These are phyloP conservation scores for Orthonevra nobilis DNA, from an alignment of 2,888 invertebrate species.

Conservation along the genomic window DNA sequence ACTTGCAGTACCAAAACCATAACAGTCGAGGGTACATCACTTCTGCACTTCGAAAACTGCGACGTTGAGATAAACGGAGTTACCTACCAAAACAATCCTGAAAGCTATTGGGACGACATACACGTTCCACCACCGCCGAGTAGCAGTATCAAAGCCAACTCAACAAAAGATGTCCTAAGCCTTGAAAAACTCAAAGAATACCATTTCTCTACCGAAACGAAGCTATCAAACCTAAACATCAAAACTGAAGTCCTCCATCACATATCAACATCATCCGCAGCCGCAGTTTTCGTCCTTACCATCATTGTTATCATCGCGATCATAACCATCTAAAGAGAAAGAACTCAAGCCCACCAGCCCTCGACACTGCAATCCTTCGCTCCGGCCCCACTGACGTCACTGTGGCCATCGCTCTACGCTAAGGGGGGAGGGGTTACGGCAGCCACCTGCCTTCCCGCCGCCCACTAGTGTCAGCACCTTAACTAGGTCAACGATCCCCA, in stretches of 20 bases:
- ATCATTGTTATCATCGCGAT: conserved; percentile 3
- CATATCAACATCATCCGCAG: not conserved
- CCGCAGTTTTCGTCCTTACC: not conserved
- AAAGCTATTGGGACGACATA: conserved; percentile 16
- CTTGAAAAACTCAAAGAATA: conserved; percentile 21
- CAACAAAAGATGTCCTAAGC: conserved; percentile 7
- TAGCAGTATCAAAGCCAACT: conserved; percentile 2
- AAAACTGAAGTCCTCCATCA: not conserved
- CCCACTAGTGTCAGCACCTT: no score
- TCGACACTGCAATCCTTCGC: conserved; percentile 7
- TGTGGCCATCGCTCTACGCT: conserved; percentile 16
- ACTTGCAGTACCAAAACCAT: conserved; percentile 15
- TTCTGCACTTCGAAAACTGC: conserved; percentile 17
- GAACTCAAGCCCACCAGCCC: not conserved
- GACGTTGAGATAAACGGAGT: conserved; percentile 10
- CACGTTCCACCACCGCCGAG: conserved; percentile 24
- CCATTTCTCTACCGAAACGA: conserved; percentile 1
- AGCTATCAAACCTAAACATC: not conserved
- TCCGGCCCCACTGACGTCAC: conserved; percentile 8
- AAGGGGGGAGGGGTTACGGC: conserved; percentile 9
- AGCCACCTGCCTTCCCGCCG: not conserved
- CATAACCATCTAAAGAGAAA: not conserved
- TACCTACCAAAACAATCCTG: conserved; percentile 9
- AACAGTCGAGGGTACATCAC: conserved; percentile 15
- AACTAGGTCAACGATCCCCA: no score